phyloP scores from a whole-genome alignment of 2,797 vertebrate species.

The Sebastes kiyomatsui region DNA sequence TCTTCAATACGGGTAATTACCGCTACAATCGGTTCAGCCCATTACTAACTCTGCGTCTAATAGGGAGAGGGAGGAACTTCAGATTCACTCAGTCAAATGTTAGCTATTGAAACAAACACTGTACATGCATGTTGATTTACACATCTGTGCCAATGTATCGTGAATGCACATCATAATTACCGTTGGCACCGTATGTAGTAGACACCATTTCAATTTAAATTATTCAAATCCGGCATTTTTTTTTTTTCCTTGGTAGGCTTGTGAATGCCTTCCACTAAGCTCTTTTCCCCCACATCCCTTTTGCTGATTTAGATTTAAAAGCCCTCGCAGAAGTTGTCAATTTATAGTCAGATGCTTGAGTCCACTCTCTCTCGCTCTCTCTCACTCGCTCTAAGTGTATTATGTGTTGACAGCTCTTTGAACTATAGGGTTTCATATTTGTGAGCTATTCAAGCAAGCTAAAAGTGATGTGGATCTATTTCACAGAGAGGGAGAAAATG shows the following conservation, averaged over 20 bases:
- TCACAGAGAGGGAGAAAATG: conserved; percentile 10
- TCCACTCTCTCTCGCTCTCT: conserved; percentile 8
- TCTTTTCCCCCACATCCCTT: conserved; percentile 21
- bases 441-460: conserved; percentile 48
- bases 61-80: conserved; percentile 9
- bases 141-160: conserved; percentile 30
- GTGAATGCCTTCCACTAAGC: conserved; percentile 42
- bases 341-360: conserved; percentile 43
- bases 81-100: conserved; percentile 33
- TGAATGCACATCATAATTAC: conserved; percentile 45
- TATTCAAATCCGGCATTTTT: conserved; percentile 54
- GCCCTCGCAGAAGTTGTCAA: conserved; percentile 45
- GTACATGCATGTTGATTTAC: conserved; percentile 22
- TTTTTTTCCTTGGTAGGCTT: background rate
- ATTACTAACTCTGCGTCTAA: conserved; percentile 47
- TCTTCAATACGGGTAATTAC: conserved; percentile 65
- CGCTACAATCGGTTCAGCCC: conserved; percentile 43
- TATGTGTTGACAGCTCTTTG: conserved; percentile 65
- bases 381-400: conserved; percentile 27
- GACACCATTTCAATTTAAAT: conserved; percentile 49
- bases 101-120: conserved; percentile 13
- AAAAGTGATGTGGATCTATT: conserved; percentile 42
- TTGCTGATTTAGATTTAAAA: conserved; percentile 59
- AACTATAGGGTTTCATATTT: conserved; percentile 53
- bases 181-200: conserved; percentile 22